Conservation (phyloP, 2,113 vertebrate genomes). For the Illadopsis cleaveri region DNA sequence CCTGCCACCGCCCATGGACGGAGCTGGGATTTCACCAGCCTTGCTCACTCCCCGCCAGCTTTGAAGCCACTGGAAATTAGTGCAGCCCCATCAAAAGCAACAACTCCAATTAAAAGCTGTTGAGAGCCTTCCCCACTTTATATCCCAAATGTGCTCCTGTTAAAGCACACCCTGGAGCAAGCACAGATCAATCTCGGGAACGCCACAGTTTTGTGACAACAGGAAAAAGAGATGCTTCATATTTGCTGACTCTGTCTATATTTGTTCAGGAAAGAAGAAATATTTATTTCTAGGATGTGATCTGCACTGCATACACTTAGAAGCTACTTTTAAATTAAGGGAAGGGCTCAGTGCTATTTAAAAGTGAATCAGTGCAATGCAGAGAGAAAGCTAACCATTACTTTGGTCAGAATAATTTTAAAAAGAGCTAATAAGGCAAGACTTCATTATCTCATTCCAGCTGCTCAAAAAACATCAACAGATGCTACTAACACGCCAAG, state of each 20-base stretch:
- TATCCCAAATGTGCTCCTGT: not conserved
- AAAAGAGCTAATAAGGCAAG: not conserved
- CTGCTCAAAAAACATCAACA: not conserved
- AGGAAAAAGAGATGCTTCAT: not conserved
- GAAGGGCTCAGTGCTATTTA: not conserved
- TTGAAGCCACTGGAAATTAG: constrained; percentile 22
- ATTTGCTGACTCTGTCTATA: not conserved
- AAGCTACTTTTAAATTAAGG: not conserved
- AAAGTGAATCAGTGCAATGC: not conserved
- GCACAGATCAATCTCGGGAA: not conserved
- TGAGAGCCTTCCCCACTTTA: not conserved
- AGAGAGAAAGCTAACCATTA: not conserved
- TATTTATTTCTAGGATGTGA: not conserved
- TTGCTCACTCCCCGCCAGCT: not conserved
- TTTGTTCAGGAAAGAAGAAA: not conserved
- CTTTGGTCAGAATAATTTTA: not conserved
- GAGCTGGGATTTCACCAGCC: not conserved
- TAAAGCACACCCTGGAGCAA: not conserved
- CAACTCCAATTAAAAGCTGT: constrained; percentile 23
- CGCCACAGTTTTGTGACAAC: not conserved
- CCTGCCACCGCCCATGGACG: accelerated
- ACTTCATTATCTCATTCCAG: not conserved
- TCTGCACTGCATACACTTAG: not conserved
- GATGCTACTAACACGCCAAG: not conserved
- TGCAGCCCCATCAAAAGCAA: constrained; percentile 10